Base-by-base conservation (phyloP, 92 coral and sea anemone species). In the Umimayanthus kanabou region DNA sequence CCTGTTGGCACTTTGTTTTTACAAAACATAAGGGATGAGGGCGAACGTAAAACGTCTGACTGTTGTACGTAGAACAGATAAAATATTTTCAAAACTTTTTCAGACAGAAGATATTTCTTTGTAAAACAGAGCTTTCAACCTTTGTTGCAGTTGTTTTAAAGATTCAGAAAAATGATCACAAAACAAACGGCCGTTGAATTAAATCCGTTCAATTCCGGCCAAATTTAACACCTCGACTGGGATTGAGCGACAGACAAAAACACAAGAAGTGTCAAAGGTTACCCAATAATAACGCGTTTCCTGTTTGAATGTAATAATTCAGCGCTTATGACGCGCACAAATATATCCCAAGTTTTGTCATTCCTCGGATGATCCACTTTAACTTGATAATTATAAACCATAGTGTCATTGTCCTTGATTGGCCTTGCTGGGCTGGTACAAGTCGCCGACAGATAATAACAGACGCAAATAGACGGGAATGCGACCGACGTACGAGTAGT, bases 221-320 rank as follows among this genome's bases (percentile, higher is more conserved):
- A 61, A 61, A 13, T 53, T 11, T 53, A 15, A 53, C 58, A 53
- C 58, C 58, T 23, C 69, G 8, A 61, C 4, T 1, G 69, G 26
- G 69, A 61, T 5, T 61, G 69, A 20, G 58, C 58, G 58, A 53
- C 58, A 61, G 69, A 61, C 69, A 61, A 61, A 55, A 61, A 53
- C 58, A 53, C 58, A 23, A 61, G 67, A 61, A 61, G 26, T 61
- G 69, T 61, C 25, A 61, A 61, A 61, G 69, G 69, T 61, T 72
- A 78, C 61, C 30, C 82, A 78, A 78, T 78, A 78, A 78, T 25
- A 78, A 40, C 40, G 18, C 23, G 37, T 78, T 78, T 78, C 82
- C 82, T 66, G 82, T 78, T 78, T 45, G 39, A 78, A 39, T 78
- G 9, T 25, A 50, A 45, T 78, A 78, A 45, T 50, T 78, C 61